Conservation (phyloP, 2,113 vertebrate genomes). For the Pyrgilauda ruficollis region DNA sequence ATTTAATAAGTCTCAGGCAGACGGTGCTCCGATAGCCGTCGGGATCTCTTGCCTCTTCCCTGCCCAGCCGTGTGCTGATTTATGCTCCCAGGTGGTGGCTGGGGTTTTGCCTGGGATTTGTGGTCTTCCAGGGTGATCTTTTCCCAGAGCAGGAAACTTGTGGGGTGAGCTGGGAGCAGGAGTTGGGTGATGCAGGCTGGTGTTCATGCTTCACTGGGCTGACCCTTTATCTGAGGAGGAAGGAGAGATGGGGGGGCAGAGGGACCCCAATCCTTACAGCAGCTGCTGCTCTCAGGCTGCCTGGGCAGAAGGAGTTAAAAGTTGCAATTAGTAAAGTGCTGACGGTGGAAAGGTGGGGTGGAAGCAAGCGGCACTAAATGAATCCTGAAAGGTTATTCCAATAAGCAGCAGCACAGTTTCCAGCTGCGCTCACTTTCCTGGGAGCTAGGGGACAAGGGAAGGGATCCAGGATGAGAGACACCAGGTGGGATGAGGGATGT, state of each 20-base stretch:
- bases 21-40: background rate
- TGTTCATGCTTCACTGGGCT: background rate
- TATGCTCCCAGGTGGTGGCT: background rate
- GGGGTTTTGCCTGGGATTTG: background rate
- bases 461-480: background rate
- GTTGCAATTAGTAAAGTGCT: constrained; percentile 31
- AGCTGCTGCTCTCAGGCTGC: background rate
- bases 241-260: background rate
- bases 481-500: background rate
- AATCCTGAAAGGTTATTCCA: constrained; percentile 64
- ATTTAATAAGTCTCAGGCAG: constrained; percentile 40
- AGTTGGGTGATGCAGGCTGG: rapidly evolving
- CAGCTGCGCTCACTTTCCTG: background rate
- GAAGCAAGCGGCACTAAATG: constrained; percentile 1
- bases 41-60: constrained; percentile 19
- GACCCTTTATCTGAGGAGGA: background rate
- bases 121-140: background rate
- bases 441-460: background rate
- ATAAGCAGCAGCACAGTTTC: background rate
- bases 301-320: background rate
- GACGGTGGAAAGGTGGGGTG: constrained; percentile 4
- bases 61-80: background rate
- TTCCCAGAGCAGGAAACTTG: background rate
- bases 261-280: background rate
- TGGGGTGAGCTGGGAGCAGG: background rate